Evolutionary conservation across 2,797 vertebrate species (phyloP), one percentile per base, ranked within the genome.

Genomic region (Delichon dasypus): DNA sequence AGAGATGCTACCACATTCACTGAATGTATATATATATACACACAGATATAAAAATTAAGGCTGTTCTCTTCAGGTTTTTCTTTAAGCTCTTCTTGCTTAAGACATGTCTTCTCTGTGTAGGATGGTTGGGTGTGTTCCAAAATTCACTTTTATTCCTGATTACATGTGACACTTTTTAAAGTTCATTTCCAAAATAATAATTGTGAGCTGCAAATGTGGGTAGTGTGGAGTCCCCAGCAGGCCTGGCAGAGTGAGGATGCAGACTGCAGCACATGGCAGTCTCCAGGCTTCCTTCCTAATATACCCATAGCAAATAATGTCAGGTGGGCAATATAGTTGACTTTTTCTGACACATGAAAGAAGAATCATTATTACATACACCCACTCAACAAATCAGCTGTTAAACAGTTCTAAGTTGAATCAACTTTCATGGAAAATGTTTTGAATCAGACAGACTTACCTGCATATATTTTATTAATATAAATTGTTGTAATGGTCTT

Each of bases 191-290:
- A 73, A 47, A 94, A 72, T 75, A 32, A 36, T 53, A 81, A 54
- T 8, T 73, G 16, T 76, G 58, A 54, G 53, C n/a, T 73, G n/a
- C 18, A 67, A 58, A 48, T 40, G 32, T 2, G 7, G 73, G 27
- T 42, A 40, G 7, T 8, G 26, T 58, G 40, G 38, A 62, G 19
- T 20, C 5, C 51, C n/a, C 40, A 48, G 8, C 13, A 83, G 61
- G 20, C 0, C 0, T 26, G 30, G 32, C 2, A 3, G 18, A 48
- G 16, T 23, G 18, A 48, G 10, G 12, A 38, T 20, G 22, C 44
- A 68, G 16, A 26, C 19, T n/a, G 7, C n/a, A 40, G 34, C 13
- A 57, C 32, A 14, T 16, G 21, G 5, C 4, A 25, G 48, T 42
- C 18, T 36, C 70, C 36, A 70, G 16, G 7, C 13, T 50, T 77